Conservation (phyloP, 2,113 vertebrate species). For the Echinops telfairi region DNA sequence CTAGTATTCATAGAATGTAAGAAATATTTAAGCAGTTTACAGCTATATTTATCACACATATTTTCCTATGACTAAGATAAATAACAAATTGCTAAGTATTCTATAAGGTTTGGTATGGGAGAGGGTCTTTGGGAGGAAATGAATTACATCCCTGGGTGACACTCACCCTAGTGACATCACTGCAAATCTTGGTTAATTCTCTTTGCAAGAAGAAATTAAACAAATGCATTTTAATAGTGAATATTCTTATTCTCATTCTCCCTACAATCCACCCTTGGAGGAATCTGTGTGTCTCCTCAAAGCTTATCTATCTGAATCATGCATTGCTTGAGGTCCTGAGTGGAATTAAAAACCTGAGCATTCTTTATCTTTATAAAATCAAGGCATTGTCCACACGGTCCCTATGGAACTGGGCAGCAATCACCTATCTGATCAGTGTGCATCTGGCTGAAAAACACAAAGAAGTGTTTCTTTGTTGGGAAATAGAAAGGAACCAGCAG, state of each 20-base stretch:
- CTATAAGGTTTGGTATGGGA: neutral
- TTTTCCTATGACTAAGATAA: no score
- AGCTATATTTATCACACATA: no score
- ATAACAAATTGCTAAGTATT: neutral
- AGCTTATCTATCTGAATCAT: slow-evolving; percentile 60
- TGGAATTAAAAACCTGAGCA: slow-evolving; percentile 51
- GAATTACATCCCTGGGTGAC: neutral
- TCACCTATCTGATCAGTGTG: neutral
- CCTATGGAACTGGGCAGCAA: neutral
- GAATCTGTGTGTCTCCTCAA: slow-evolving; percentile 13
- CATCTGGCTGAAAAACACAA: neutral
- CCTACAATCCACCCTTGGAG: neutral
- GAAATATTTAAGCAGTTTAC: no score
- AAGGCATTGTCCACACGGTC: neutral
- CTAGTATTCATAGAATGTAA: no score
- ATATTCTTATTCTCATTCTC: neutral
- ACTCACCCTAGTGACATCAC: neutral
- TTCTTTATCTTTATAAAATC: slow-evolving; percentile 16
- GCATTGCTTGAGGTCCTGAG: slow-evolving; percentile 9
- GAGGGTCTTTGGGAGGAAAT: neutral
- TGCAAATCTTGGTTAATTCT: neutral
- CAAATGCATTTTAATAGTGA: slow-evolving; percentile 38
- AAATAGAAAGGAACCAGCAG: neutral
- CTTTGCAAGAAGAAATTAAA: slow-evolving; percentile 34
- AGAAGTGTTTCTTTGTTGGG: neutral